These are phyloP conservation scores for Hirtodrosophila duncani DNA, from an alignment of 2,888 invertebrate genomes.

Conservation along the genomic window DNA sequence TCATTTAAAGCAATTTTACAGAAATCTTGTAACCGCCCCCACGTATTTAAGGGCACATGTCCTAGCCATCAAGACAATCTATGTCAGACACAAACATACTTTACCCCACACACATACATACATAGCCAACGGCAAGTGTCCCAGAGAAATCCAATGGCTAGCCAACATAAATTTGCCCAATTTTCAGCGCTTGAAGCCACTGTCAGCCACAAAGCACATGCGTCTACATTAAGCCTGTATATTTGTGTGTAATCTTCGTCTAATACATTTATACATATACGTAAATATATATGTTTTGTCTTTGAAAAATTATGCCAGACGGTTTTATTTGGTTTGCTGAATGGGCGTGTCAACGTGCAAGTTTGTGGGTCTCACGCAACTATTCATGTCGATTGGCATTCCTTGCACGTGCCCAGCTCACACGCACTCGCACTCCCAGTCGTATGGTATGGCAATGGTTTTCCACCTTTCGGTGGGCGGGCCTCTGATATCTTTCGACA, in stretches of 20 bases:
- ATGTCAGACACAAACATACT: conserved; percentile 38
- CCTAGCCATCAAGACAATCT: conserved; percentile 41
- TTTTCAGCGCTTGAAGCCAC: conserved; percentile 55
- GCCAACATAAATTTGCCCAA: conserved; percentile 46
- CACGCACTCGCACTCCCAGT: conserved; percentile 20
- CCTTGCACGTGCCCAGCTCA: conserved; percentile 47
- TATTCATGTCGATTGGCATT: conserved; percentile 27
- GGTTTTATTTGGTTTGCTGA: conserved; percentile 39
- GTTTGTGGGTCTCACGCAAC: background rate
- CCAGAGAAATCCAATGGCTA: conserved; percentile 12
- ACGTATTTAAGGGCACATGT: conserved; percentile 48
- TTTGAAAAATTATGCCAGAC: conserved; percentile 41
- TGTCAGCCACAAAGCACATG: conserved; percentile 18
- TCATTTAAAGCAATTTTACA: conserved; percentile 5
- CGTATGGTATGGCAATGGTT: conserved; percentile 28
- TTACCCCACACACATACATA: conserved; percentile 9
- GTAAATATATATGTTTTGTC: conserved; percentile 8
- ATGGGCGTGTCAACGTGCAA: conserved; percentile 43
- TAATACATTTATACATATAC: background rate
- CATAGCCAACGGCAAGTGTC: background rate
- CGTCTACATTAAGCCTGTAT: no score
- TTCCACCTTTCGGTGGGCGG: conserved; percentile 44
- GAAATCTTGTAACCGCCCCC: conserved; percentile 3
- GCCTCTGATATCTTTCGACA: conserved; percentile 46
- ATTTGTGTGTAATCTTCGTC: no score